phyloP scores from a whole-genome alignment of 1,140 invertebrate species.

The Procambarus virginalis region DNA sequence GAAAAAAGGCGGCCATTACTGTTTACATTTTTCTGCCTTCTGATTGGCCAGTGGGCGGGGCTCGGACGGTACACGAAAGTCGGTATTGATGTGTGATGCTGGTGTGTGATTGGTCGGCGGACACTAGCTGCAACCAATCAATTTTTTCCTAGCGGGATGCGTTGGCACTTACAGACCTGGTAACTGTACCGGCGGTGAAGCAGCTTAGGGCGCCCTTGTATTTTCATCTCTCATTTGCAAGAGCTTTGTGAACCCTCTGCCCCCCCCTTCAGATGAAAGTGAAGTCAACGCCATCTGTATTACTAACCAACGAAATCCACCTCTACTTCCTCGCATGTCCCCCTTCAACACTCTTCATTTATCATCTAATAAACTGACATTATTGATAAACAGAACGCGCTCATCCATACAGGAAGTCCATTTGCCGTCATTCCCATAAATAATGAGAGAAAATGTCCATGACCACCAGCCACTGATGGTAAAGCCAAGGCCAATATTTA shows the following conservation, averaged over 20 bases:
- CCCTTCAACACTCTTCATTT: too few relatives aligned
- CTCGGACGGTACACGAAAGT: constrained; percentile 52
- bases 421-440: too few relatives aligned
- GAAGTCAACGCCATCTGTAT: constrained; percentile 24
- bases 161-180: constrained; percentile 18
- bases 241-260: constrained; percentile 30
- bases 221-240: constrained; percentile 52
- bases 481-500: constrained; percentile 24
- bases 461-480: background rate
- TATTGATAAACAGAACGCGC: too few relatives aligned
- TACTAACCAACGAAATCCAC: background rate
- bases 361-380: too few relatives aligned
- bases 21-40: constrained; percentile 62
- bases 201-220: constrained; percentile 22
- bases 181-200: background rate
- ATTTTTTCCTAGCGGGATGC: constrained; percentile 20
- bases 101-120: constrained; percentile 40
- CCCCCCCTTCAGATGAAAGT: constrained; percentile 16
- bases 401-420: too few relatives aligned
- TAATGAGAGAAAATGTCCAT: background rate
- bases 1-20: constrained; percentile 67
- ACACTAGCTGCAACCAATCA: constrained; percentile 29
- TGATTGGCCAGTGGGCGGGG: constrained; percentile 58
- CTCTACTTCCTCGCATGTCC: too few relatives aligned
- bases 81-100: constrained; percentile 59